These are phyloP conservation scores for Steatornis caripensis DNA, from an alignment of 2,113 vertebrate species.

Conservation along the genomic window DNA sequence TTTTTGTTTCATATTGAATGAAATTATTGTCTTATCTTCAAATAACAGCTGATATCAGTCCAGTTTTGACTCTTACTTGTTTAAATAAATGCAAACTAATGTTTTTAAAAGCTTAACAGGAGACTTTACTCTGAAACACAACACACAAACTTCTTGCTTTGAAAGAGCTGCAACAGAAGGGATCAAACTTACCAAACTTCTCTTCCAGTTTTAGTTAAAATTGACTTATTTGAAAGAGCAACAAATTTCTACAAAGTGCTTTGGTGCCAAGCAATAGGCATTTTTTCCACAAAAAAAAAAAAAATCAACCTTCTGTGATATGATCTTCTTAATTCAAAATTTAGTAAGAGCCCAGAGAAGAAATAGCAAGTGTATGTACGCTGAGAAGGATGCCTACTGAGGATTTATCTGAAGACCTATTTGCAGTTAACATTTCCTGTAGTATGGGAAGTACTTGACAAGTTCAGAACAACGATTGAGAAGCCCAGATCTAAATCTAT, in stretches of 20 bases:
- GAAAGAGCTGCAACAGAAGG: neutral
- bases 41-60: neutral
- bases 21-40: neutral
- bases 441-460: neutral
- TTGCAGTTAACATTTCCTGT: neutral
- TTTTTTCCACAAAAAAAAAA: neutral
- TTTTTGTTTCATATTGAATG: neutral
- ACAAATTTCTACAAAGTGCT: neutral
- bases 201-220: neutral
- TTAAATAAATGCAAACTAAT: neutral
- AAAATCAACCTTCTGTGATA: neutral
- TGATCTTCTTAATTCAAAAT: neutral
- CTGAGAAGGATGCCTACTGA: neutral
- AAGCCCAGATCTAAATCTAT: neutral
- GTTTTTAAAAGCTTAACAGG: neutral
- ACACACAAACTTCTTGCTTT: neutral
- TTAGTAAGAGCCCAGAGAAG: neutral
- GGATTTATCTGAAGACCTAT: neutral
- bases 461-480: neutral
- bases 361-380: accelerated
- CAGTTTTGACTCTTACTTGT: neutral
- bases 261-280: neutral
- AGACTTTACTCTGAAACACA: neutral
- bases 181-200: neutral
- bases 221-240: neutral